A percentile compares a stretch with the other conserved stretches of the same genome.
Evolutionary conservation across 1,140 invertebrate species (phyloP).

Genomic region (Plectrocnemia conspersa): DNA sequence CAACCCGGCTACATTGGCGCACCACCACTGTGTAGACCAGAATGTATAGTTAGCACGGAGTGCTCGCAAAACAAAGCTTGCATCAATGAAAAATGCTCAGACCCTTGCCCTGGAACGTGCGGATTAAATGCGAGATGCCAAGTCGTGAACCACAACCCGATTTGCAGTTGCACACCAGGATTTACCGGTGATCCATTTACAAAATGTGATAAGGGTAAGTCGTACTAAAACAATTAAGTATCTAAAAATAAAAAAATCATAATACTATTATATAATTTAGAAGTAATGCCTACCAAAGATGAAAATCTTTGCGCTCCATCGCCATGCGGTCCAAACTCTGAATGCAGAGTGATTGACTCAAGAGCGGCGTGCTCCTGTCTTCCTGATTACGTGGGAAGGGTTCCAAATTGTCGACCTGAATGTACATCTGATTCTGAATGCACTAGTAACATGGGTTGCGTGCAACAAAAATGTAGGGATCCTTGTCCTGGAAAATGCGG

Average conservation of each 20-base stretch:
- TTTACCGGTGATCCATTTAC: conserved; percentile 76
- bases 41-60: conserved; percentile 78
- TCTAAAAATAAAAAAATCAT: too few species aligned
- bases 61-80: conserved; percentile 79
- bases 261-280: too few species aligned
- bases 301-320: conserved; percentile 62
- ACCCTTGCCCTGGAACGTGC: conserved; percentile 77
- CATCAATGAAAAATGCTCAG: conserved; percentile 72
- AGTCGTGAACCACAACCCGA: conserved; percentile 79
- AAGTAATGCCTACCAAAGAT: conserved; percentile 38
- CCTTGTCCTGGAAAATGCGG: conserved; percentile 68
- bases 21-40: conserved; percentile 73
- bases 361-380: conserved; percentile 73
- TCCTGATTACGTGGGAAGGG: conserved; percentile 66
- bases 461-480: conserved; percentile 65
- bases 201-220: conserved; percentile 59
- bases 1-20: conserved; percentile 67
- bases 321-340: conserved; percentile 74
- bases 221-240: too few species aligned
- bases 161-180: conserved; percentile 68
- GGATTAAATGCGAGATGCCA: conserved; percentile 75
- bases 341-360: conserved; percentile 69
- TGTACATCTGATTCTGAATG: conserved; percentile 68
- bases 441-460: conserved; percentile 60
- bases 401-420: conserved; percentile 73